Conservation (phyloP, 2,113 vertebrate genomes). For the Melierax canorus region DNA sequence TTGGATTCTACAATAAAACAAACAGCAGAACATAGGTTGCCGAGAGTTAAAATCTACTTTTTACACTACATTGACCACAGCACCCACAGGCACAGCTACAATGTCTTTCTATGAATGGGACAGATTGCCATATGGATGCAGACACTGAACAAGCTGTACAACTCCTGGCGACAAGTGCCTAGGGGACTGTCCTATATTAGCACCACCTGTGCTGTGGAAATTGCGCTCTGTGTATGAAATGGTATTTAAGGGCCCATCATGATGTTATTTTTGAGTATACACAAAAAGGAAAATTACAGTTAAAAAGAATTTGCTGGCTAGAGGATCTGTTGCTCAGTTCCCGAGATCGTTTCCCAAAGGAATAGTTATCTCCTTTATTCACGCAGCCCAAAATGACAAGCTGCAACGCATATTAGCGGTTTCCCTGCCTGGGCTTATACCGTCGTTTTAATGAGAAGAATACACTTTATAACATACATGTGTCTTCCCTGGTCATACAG, state of each 20-base stretch:
- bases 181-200: slow-evolving; percentile 88
- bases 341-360: slow-evolving; percentile 66
- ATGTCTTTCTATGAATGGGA: slow-evolving; percentile 79
- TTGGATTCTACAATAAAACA: slow-evolving; percentile 36
- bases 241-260: slow-evolving; percentile 67
- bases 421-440: slow-evolving; percentile 61
- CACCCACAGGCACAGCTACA: slow-evolving; percentile 71
- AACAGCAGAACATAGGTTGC: slow-evolving; percentile 44
- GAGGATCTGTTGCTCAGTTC: slow-evolving; percentile 66
- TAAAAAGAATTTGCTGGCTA: slow-evolving; percentile 68
- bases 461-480: slow-evolving; percentile 34
- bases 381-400: slow-evolving; percentile 68
- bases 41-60: slow-evolving; percentile 70
- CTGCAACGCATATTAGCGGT: slow-evolving; percentile 64
- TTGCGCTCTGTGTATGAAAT: slow-evolving; percentile 65
- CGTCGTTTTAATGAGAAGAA: slow-evolving; percentile 60
- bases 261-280: slow-evolving; percentile 68
- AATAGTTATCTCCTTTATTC: slow-evolving; percentile 64
- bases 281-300: slow-evolving; percentile 69
- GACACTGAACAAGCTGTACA: slow-evolving; percentile 88
- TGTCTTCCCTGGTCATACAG: slow-evolving; percentile 7
- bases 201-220: slow-evolving; percentile 86
- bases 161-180: slow-evolving; percentile 87
- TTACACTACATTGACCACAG: slow-evolving; percentile 75
- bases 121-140: slow-evolving; percentile 88